Evolutionary conservation across 2,888 invertebrate genomes (phyloP).

Genomic region (Catocala fraxini): DNA sequence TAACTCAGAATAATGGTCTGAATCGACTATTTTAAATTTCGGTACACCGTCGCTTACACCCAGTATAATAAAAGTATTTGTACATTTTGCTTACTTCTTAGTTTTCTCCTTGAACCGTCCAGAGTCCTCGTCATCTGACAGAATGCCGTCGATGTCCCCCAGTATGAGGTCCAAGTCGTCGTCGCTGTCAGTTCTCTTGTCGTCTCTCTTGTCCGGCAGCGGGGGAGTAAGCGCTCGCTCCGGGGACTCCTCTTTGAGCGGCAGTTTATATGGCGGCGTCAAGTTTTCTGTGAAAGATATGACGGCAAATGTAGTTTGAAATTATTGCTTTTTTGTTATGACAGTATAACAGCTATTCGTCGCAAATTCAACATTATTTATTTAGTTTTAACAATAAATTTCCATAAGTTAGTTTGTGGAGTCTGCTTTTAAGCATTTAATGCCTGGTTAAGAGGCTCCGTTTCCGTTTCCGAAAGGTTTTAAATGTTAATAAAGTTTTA

Average conservation of each 20-base stretch:
- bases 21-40: too few species aligned
- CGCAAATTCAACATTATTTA: too few species aligned
- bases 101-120: slow-evolving; percentile 67
- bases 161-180: slow-evolving; percentile 80
- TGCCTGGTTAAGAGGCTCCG: too few species aligned
- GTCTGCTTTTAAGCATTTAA: not conserved
- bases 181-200: slow-evolving; percentile 62
- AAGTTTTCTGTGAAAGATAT: slow-evolving; percentile 22
- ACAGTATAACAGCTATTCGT: too few species aligned
- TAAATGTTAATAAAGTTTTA: not conserved
- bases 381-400: too few species aligned
- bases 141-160: slow-evolving; percentile 81
- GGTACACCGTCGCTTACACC: too few species aligned
- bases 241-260: slow-evolving; percentile 52
- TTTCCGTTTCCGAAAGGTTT: too few species aligned
- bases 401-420: not conserved
- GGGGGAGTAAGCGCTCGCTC: slow-evolving; percentile 46
- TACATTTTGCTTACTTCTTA: too few species aligned
- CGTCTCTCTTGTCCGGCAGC: slow-evolving; percentile 43
- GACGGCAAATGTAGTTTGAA: too few species aligned
- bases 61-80: too few species aligned
- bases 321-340: too few species aligned
- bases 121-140: slow-evolving; percentile 76
- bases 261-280: slow-evolving; percentile 59
- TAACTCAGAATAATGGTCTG: too few species aligned